These are phyloP conservation scores for Cettia cetti DNA, from an alignment of 2,113 vertebrate genomes.

Conservation along the genomic window DNA sequence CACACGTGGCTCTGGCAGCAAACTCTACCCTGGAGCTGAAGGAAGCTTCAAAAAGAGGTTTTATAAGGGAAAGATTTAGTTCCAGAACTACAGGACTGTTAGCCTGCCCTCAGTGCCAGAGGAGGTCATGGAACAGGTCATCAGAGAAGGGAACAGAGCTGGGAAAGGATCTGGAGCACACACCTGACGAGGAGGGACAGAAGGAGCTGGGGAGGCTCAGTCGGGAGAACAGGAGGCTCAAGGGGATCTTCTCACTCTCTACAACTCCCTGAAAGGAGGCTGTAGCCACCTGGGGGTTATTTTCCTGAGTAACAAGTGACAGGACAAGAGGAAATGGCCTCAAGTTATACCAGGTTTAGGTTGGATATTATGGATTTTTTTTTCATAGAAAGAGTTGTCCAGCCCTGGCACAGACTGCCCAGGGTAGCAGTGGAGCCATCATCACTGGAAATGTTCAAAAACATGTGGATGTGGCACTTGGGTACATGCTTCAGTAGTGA, in stretches of 20 bases:
- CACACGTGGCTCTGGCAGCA: not conserved
- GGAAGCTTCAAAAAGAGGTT: not conserved
- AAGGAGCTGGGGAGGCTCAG: not conserved
- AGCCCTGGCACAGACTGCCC: not conserved
- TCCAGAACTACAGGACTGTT: not conserved
- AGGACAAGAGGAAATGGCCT: not conserved
- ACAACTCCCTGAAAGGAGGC: too few species aligned
- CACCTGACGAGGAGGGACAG: not conserved
- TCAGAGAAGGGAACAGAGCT: not conserved
- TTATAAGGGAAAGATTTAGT: not conserved
- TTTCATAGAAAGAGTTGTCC: not conserved
- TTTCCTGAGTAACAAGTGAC: not conserved
- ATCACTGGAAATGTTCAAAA: not conserved
- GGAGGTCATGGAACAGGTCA: not conserved
- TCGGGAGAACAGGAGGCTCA: not conserved
- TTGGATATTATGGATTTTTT: not conserved
- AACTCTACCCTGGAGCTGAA: rapidly evolving
- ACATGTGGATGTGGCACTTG: not conserved
- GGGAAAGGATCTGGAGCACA: not conserved
- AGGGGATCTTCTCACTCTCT: not conserved
- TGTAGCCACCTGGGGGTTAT: not conserved
- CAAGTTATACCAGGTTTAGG: not conserved
- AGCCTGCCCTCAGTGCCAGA: not conserved
- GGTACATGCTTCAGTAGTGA: not conserved
- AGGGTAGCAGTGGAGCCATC: rapidly evolving